Evolutionary conservation across 2,113 vertebrate genomes (phyloP), one percentile per base, ranked within the genome.

Genomic region (Sporophila hypoxantha): DNA sequence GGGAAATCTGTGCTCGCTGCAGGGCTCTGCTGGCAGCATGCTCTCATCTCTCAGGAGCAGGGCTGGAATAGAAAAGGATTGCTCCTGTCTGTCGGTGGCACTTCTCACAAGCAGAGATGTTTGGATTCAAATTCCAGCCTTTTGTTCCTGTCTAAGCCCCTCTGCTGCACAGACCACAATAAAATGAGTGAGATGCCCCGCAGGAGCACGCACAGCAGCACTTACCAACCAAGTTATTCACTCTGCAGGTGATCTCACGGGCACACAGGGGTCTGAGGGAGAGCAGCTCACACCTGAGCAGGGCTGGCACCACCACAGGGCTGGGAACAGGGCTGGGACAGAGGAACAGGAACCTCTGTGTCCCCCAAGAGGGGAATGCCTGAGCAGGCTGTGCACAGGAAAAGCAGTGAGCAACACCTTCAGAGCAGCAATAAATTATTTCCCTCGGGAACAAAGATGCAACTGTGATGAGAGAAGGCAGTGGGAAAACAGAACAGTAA

Each of bases 401-500:
- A 80, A 46, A 92, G 76, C 47, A 65, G 22, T 2, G 66, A 94
- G 79, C 85, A 94, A 59, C 89, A 89, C 92, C 82, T 87, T 78
- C 89, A 91, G 73, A 93, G 68, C 5, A 19, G 89, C 89, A 42
- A 47, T 50, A 68, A 93, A 94, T 83, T 27, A 52, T 65, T 78
- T 52, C 94, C 85, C 94, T 42, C 0, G 85, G 74, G 94, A 86
- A 7, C 53, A 66, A 55, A 87, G 89, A 41, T 65, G 89, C 81
- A 73, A 76, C 46, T 4, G 77, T 1, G 62, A 66, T 0, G 26
- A 86, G 84, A 74, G n/a, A 44, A 85, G 56, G 82, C 0, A 0
- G 65, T 67, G 69, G 79, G 86, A 18, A 91, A 91, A 92, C 89
- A 87, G 1, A 37, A 87, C 85, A 76, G 76, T 46, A 53, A 76